Conservation (phyloP, 1,140 invertebrate species). For the Aphaenogaster ashmeadi region DNA sequence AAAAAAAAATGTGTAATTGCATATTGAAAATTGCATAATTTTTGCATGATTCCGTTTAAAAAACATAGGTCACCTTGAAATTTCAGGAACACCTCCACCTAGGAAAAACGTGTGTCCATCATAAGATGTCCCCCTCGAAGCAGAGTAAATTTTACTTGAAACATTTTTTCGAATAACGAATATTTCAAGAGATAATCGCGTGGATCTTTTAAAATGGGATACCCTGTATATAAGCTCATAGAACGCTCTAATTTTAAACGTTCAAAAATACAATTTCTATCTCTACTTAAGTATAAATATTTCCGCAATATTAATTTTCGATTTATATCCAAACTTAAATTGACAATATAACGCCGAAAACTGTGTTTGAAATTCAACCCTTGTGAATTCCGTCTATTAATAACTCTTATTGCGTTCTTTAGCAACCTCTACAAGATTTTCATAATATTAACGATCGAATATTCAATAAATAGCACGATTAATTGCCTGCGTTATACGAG, state of each 20-base stretch:
- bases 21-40: too few species aligned
- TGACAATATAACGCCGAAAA: not conserved
- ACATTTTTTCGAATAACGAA: too few species aligned
- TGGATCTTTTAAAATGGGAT: too few species aligned
- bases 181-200: too few species aligned
- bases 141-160: too few species aligned
- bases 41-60: too few species aligned
- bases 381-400: not conserved
- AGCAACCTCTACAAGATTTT: not conserved
- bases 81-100: too few species aligned
- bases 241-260: not conserved
- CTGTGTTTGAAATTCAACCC: not conserved
- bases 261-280: not conserved
- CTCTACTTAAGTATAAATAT: not conserved
- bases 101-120: too few species aligned
- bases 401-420: not conserved
- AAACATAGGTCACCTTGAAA: too few species aligned
- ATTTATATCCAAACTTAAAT: not conserved
- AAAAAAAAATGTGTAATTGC: too few species aligned
- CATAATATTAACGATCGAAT: constrained; percentile 29
- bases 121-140: too few species aligned
- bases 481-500: constrained; percentile 18
- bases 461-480: constrained; percentile 19
- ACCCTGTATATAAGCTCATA: not conserved
- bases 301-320: not conserved